Percentiles rank a stretch among this genome's conserved stretches.
Evolutionary conservation across 2,888 invertebrate genomes (phyloP).

Genomic region (Gari tellinella): DNA sequence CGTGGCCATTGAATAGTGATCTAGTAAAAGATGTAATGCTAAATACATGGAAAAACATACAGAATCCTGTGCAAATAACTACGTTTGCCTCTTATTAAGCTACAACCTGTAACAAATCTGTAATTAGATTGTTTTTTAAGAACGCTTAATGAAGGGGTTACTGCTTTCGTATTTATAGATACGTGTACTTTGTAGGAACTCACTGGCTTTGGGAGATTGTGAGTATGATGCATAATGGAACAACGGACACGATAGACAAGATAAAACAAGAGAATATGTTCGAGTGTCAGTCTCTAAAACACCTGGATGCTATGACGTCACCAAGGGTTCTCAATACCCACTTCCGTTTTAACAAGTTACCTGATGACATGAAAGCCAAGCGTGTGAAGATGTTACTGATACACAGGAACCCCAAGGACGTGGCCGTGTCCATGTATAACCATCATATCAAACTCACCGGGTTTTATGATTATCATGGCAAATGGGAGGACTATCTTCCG

Average conservation of each 20-base stretch:
- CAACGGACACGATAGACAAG: constrained; percentile 32
- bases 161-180: too few relatives aligned
- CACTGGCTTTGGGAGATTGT: constrained; percentile 48
- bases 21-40: too few relatives aligned
- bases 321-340: constrained; percentile 44
- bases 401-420: constrained; percentile 45
- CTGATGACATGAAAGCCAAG: constrained; percentile 22
- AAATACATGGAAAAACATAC: too few relatives aligned
- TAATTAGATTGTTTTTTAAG: too few relatives aligned
- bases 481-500: constrained; percentile 35
- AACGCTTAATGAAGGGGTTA: too few relatives aligned
- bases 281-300: constrained; percentile 16
- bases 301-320: constrained; percentile 21
- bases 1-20: too few relatives aligned
- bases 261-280: constrained; percentile 32
- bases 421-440: constrained; percentile 40
- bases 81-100: too few relatives aligned
- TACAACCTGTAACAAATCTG: too few relatives aligned
- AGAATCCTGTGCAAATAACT: too few relatives aligned
- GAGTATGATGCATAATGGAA: constrained; percentile 25
- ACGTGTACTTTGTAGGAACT: too few relatives aligned
- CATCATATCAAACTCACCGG: constrained; percentile 16
- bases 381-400: constrained; percentile 31
- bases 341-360: constrained; percentile 21
- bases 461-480: constrained; percentile 31